phyloP scores from a whole-genome alignment of 2,888 invertebrate species.

The Cheilosia grossa region DNA sequence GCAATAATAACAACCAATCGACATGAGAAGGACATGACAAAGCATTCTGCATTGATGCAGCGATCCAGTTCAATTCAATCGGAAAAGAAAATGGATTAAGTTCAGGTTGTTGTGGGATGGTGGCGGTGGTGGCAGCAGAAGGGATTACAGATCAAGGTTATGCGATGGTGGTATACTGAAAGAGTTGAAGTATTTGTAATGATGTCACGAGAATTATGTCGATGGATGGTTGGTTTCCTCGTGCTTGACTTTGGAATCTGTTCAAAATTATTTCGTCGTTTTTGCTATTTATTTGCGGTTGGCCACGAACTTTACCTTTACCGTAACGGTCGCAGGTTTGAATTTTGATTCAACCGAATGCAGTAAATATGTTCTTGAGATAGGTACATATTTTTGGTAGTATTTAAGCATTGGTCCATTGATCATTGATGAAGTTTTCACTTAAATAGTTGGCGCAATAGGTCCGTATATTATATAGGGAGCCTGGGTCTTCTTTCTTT shows the following conservation, averaged over 20 bases:
- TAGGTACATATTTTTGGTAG: too few species aligned
- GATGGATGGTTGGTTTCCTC: constrained; percentile 47
- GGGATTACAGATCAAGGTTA: constrained; percentile 45
- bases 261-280: constrained; percentile 24
- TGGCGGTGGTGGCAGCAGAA: background rate
- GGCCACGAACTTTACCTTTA: background rate
- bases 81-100: constrained; percentile 45
- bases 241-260: constrained; percentile 45
- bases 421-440: too few species aligned
- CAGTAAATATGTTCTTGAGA: too few species aligned
- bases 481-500: too few species aligned
- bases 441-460: too few species aligned
- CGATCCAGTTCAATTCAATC: constrained; percentile 56
- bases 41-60: constrained; percentile 65
- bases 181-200: constrained; percentile 46
- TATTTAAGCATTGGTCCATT: too few species aligned
- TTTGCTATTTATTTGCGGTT: background rate
- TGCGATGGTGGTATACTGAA: constrained; percentile 35
- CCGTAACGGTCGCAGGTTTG: background rate
- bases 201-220: constrained; percentile 75
- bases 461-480: too few species aligned
- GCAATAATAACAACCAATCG: constrained; percentile 76
- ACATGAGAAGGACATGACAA: constrained; percentile 75
- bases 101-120: constrained; percentile 27
- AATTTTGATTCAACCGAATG: too few species aligned